phyloP scores from a whole-genome alignment of 2,888 invertebrate species.

The Drosophila limbata region DNA sequence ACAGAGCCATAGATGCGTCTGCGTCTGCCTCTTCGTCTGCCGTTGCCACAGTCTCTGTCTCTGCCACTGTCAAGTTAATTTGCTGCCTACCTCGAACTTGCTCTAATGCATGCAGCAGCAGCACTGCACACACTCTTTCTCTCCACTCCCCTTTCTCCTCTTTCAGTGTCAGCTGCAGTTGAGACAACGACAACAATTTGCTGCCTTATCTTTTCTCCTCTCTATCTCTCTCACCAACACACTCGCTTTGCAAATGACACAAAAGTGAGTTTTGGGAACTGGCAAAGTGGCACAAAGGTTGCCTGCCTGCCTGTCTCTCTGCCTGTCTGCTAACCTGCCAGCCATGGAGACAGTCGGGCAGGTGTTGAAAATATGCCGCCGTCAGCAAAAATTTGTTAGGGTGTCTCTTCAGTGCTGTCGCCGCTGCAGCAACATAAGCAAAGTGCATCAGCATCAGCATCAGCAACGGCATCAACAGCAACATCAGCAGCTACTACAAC shows the following conservation, averaged over 20 bases:
- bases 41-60: constrained; percentile 15
- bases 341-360: constrained; percentile 62
- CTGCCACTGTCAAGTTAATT: constrained; percentile 65
- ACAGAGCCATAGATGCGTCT: constrained; percentile 60
- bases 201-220: constrained; percentile 42
- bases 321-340: constrained; percentile 49
- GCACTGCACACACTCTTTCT: constrained; percentile 30
- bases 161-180: constrained; percentile 37
- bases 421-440: constrained; percentile 14
- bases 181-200: constrained; percentile 71
- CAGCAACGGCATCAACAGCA: constrained; percentile 21
- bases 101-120: constrained; percentile 74
- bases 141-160: not conserved
- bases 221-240: not conserved
- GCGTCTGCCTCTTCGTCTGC: constrained; percentile 13
- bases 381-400: constrained; percentile 65
- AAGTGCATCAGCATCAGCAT: constrained; percentile 30
- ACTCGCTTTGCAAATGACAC: constrained; percentile 59
- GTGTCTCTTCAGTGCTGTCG: constrained; percentile 42
- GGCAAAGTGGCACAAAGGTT: constrained; percentile 80
- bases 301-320: constrained; percentile 61
- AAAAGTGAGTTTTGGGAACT: constrained; percentile 80
- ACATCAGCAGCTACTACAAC: constrained; percentile 21
- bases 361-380: constrained; percentile 79
- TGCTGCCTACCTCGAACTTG: constrained; percentile 74